These are phyloP conservation scores for Melierax canorus DNA, from an alignment of 2,113 vertebrate species.

Conservation along the genomic window DNA sequence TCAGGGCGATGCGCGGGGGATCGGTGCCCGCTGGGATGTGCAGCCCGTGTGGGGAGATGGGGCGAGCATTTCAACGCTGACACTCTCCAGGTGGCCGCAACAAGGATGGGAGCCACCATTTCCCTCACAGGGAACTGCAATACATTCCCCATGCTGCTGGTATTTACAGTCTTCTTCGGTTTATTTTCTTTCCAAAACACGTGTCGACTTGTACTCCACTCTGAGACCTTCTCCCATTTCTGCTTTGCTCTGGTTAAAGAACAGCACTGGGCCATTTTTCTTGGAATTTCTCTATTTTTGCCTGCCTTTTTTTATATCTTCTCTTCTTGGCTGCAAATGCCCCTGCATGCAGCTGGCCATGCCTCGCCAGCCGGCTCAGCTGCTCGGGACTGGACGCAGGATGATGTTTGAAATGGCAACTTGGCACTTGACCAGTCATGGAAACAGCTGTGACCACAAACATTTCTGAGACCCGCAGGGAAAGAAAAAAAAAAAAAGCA, in stretches of 20 bases:
- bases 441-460: conserved; percentile 17
- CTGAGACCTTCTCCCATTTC: not conserved
- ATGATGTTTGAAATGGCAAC: not conserved
- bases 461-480: not conserved
- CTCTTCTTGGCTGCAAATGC: rapidly evolving
- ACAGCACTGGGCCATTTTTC: not conserved
- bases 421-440: not conserved
- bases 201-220: not conserved
- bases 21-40: not conserved
- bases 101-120: not conserved
- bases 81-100: not conserved
- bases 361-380: not conserved
- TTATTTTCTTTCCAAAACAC: not conserved
- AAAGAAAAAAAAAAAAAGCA: not conserved
- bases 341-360: not conserved
- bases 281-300: not conserved
- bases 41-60: rapidly evolving
- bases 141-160: not conserved
- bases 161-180: not conserved
- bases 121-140: not conserved
- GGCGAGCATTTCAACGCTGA: not conserved
- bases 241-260: not conserved
- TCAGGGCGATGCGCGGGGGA: rapidly evolving
- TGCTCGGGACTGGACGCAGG: not conserved
- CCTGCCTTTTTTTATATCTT: not conserved